Percentiles rank a stretch among this genome's conserved stretches.
These are phyloP conservation scores for Rousettus madagascariensis DNA, from an alignment of 2,797 vertebrate genomes.

Conservation along the genomic window DNA sequence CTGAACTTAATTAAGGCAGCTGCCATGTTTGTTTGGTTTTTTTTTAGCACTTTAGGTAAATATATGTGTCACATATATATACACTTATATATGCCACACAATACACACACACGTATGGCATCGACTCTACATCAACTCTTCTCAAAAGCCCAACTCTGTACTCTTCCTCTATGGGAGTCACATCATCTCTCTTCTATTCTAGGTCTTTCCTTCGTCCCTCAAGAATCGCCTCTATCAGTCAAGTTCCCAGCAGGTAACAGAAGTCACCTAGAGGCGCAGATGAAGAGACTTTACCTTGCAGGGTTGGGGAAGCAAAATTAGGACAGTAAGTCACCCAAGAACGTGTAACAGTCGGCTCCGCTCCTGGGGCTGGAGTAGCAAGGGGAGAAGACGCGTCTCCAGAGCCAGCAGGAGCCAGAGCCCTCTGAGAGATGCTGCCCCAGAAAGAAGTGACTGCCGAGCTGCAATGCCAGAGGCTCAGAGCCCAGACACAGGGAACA, in stretches of 20 bases:
- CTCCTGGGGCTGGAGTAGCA: background rate
- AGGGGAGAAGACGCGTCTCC: background rate
- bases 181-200: background rate
- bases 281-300: background rate
- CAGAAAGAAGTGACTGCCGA: background rate
- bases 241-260: background rate
- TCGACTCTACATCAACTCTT: background rate
- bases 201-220: background rate
- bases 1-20: background rate
- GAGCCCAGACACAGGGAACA: background rate
- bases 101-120: fast-evolving
- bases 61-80: background rate
- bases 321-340: background rate
- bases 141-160: background rate
- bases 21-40: background rate
- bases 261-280: background rate
- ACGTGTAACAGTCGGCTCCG: background rate
- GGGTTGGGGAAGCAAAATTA: background rate
- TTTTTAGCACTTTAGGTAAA: background rate
- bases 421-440: background rate
- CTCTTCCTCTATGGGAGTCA: background rate
- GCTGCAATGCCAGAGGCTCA: background rate
- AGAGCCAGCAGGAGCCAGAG: background rate
- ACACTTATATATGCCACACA: background rate
- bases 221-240: background rate